phyloP scores from a whole-genome alignment of 2,113 vertebrate species.

The Melanostigma gelatinosum region DNA sequence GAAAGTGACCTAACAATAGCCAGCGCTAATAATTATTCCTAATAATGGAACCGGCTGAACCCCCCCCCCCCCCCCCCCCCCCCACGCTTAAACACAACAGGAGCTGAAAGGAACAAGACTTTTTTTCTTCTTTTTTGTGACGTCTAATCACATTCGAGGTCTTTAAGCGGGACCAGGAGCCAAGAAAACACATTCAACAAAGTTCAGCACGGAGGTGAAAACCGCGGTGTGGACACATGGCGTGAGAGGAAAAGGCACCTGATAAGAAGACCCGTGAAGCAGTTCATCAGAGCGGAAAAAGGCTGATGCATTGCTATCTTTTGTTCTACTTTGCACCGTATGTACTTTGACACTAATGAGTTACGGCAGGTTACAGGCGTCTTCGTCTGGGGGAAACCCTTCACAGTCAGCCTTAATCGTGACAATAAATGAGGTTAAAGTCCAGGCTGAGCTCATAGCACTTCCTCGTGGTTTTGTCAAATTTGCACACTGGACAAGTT shows the following conservation, averaged over 20 bases:
- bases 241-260: constrained; percentile 11
- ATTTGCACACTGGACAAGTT: constrained; percentile 2
- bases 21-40: background rate
- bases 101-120: constrained; percentile 13
- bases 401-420: constrained; percentile 11
- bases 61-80: constrained; percentile 28
- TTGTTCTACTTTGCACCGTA: constrained; percentile 25
- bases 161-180: background rate
- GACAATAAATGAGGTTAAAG: constrained; percentile 53
- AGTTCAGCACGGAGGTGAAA: background rate
- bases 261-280: constrained; percentile 50
- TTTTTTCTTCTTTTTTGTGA: constrained; percentile 14
- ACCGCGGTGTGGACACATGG: background rate
- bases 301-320: constrained; percentile 22
- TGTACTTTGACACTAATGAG: constrained; percentile 63
- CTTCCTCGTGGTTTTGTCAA: constrained; percentile 23
- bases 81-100: constrained; percentile 5
- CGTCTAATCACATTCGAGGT: constrained; percentile 15
- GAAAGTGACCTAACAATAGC: constrained; percentile 20
- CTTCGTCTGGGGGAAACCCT: constrained; percentile 20
- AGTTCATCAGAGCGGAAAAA: constrained; percentile 29
- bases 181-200: background rate
- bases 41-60: constrained; percentile 26
- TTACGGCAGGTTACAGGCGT: constrained; percentile 8
- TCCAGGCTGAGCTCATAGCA: constrained; percentile 34